Evolutionary conservation across 2,113 vertebrate genomes (phyloP), one percentile per base, ranked within the genome.

Genomic region (Entelurus aequoreus): DNA sequence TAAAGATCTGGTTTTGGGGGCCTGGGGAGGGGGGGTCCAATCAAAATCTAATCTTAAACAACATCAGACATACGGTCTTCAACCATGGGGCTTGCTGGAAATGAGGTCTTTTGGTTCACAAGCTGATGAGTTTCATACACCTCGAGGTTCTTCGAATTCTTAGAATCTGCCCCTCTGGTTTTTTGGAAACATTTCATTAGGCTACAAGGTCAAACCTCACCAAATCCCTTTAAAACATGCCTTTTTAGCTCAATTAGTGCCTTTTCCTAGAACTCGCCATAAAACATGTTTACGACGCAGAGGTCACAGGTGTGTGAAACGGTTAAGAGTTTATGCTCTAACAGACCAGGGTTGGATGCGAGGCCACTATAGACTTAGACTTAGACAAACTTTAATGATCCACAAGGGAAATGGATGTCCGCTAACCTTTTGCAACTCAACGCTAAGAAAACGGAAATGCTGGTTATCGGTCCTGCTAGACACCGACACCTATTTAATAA

Each of bases 191-290:
- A 57, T 53, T 47, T 62, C 48, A 35, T 60, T 11, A 1, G 48
- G 40, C 47, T 65, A 55, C 6, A 49, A 56, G 6, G 36, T 54
- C 54, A 64, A 75, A 76, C 72, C 48, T 57, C 10, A 52, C 61
- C 58, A 63, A 48, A 50, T 46, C 46, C 44, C 14, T 74, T 68
- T 64, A 66, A 72, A 71, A 62, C 46, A 78, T 49, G 62, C n/a
- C 55, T 78, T 60, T 84, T 56, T 60, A 69, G 58, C 52, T 63
- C 48, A 84, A 60, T 60, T 51, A 66, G 42, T 66, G 52, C 51
- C 58, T 59, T 75, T 86, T 82, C 75, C 55, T 47, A 79, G 72
- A 81, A 80, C 47, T 76, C 44, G 46, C 63, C 53, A 72, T 66
- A 76, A 86, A 80, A 66, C 58, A 54, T 68, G 61, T 80, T 77